Evolutionary conservation across 2,797 vertebrate species (phyloP).

Genomic region (Aeoliscus strigatus): DNA sequence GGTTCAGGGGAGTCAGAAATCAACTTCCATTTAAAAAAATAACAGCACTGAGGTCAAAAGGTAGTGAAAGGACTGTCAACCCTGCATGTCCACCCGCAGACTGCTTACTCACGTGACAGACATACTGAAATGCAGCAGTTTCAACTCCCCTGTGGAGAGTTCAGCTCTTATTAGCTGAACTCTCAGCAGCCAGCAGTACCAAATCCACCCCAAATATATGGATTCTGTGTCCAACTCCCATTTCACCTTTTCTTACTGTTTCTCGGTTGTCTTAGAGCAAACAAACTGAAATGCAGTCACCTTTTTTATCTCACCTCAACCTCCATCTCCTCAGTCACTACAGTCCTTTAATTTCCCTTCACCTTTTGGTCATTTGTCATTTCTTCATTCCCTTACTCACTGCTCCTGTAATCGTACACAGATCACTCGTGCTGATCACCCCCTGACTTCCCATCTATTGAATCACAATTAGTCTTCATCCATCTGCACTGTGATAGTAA

Average conservation of each 20-base stretch:
- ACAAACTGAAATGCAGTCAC: slow-evolving; percentile 11
- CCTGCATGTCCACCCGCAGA: not conserved
- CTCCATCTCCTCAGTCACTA: slow-evolving; percentile 41
- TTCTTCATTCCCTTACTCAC: slow-evolving; percentile 38
- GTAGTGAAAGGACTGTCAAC: not conserved
- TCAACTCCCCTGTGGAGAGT: slow-evolving; percentile 14
- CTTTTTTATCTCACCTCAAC: slow-evolving; percentile 31
- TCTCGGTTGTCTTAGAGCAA: no score
- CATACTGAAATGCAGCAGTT: no score
- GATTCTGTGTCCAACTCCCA: slow-evolving; percentile 3
- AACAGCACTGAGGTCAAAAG: no score
- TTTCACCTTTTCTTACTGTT: slow-evolving; percentile 14
- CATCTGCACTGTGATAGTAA: slow-evolving; percentile 36
- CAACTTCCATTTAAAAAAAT: no score
- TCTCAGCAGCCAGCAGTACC: slow-evolving; percentile 12
- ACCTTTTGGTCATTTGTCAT: slow-evolving; percentile 58
- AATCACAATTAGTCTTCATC: slow-evolving; percentile 50
- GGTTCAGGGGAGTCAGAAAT: no score
- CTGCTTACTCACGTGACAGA: no score
- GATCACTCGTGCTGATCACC: slow-evolving; percentile 54
- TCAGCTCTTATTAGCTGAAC: slow-evolving; percentile 16
- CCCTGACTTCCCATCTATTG: slow-evolving; percentile 45
- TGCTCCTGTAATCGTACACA: slow-evolving; percentile 45
- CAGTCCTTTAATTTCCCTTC: slow-evolving; percentile 25
- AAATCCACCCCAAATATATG: slow-evolving; percentile 3